phyloP scores from a whole-genome alignment of 1,140 invertebrate genomes.

The Zaprionus gabonicus region DNA sequence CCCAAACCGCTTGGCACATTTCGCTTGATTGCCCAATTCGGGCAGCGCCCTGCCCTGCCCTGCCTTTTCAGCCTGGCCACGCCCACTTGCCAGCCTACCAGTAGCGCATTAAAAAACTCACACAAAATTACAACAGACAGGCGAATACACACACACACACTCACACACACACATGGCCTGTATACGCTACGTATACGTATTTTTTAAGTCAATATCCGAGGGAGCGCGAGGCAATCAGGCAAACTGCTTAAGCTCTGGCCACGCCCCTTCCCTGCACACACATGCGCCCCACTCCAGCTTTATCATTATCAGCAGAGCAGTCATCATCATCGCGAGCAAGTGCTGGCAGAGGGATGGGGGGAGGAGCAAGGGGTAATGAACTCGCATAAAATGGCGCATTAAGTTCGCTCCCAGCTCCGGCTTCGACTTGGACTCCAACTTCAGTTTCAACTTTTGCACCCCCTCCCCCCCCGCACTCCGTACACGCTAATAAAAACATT shows the following conservation, averaged over 20 bases:
- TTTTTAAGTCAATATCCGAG: constrained; percentile 54
- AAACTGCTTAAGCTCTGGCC: constrained; percentile 54
- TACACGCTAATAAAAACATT: constrained; percentile 75
- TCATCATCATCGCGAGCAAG: constrained; percentile 41
- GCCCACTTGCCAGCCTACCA: constrained; percentile 31
- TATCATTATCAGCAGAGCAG: constrained; percentile 57
- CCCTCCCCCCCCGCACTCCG: background rate
- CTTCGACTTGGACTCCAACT: constrained; percentile 20
- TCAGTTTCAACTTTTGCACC: constrained; percentile 30
- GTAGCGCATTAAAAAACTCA: constrained; percentile 57
- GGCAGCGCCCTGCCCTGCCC: constrained; percentile 24
- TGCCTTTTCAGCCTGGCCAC: background rate
- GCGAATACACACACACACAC: too few species aligned
- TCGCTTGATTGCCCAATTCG: constrained; percentile 78
- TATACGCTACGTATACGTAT: background rate
- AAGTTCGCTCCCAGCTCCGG: constrained; percentile 43
- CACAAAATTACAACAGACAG: constrained; percentile 20
- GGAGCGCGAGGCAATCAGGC: constrained; percentile 43
- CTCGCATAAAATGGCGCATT: constrained; percentile 57
- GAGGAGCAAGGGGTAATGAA: background rate
- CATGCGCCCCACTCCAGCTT: constrained; percentile 9
- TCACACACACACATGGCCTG: too few species aligned
- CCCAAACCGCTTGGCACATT: constrained; percentile 60
- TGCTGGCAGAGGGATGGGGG: background rate
- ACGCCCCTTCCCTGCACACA: constrained; percentile 16